phyloP scores from a whole-genome alignment of 2,113 vertebrate genomes.

The crab-eating macaque (Macaca fascicularis) region T2T-MFA8v1.1 NC_088375.1:22837001-22837500 shows the following conservation, averaged over 20 bases:
- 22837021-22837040: not conserved
- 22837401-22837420: not conserved
- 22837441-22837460: not conserved
- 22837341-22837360: too few species aligned
- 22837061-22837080: not conserved
- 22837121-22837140: not conserved
- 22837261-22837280: not conserved
- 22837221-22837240: not conserved
- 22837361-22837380: not conserved
- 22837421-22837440: not conserved
- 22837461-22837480: not conserved
- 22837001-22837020: not conserved
- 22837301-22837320: not conserved
- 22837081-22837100: not conserved
- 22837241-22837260: not conserved
- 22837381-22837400: not conserved
- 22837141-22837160: not conserved
- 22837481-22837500: not conserved
- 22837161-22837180: not conserved
- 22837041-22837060: not conserved
- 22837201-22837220: not conserved
- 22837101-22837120: not conserved
- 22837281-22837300: not conserved
- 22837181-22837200: not conserved
- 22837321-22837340: too few species aligned